phyloP scores from a whole-genome alignment of 2,797 vertebrate genomes.

The Heliangelus exortis region DNA sequence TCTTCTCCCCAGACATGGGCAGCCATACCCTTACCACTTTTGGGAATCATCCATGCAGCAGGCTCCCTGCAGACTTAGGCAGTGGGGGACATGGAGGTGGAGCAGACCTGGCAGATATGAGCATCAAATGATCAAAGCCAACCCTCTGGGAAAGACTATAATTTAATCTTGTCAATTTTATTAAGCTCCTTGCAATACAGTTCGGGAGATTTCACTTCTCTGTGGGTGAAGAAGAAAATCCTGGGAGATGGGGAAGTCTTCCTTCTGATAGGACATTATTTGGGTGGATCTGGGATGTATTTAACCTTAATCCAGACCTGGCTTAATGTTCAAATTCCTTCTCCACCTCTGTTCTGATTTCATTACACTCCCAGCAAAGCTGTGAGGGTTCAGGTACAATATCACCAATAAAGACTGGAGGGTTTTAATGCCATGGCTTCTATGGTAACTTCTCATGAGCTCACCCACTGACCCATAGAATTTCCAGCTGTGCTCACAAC shows the following conservation, averaged over 20 bases:
- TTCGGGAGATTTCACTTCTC: background rate
- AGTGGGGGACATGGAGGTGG: too few relatives aligned
- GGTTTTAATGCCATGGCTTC: background rate
- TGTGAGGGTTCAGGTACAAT: background rate
- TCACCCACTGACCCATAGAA: background rate
- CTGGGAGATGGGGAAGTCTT: background rate
- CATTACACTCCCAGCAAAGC: background rate
- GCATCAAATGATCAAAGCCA: background rate
- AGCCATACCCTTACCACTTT: background rate
- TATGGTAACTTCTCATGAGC: background rate
- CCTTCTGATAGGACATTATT: background rate
- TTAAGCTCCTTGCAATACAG: background rate
- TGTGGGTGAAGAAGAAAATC: background rate
- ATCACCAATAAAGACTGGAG: background rate
- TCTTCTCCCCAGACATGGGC: background rate
- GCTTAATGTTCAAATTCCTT: background rate
- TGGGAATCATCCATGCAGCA: background rate
- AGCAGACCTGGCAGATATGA: background rate
- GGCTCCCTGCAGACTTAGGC: background rate
- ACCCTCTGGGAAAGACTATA: background rate
- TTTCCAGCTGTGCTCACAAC: slow-evolving; percentile 18
- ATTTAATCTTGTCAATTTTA: background rate
- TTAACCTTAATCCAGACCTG: background rate
- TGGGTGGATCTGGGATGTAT: background rate
- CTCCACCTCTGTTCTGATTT: background rate